Conservation (phyloP, 2,888 invertebrate genomes). For the Ectobius pallidus region DNA sequence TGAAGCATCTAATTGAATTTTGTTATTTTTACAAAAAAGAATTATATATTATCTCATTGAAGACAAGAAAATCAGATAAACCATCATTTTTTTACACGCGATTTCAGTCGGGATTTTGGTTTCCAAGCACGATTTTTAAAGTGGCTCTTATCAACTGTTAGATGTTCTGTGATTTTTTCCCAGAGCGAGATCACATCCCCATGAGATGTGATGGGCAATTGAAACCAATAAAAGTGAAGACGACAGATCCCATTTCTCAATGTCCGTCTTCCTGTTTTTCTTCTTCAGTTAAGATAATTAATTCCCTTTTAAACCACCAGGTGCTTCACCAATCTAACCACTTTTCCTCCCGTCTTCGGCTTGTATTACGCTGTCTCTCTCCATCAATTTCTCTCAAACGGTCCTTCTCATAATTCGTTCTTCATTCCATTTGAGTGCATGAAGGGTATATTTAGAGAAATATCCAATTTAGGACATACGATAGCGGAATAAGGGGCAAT, state of each 20-base stretch:
- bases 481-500: too few relatives aligned
- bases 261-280: conserved; percentile 7
- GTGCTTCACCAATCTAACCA: not conserved
- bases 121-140: not conserved
- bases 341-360: not conserved
- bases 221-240: conserved; percentile 13
- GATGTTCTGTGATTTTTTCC: not conserved
- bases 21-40: too few relatives aligned
- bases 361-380: not conserved
- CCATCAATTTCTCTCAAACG: not conserved
- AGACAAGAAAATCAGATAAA: too few relatives aligned
- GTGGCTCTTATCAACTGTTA: conserved; percentile 19
- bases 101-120: too few relatives aligned
- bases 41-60: too few relatives aligned
- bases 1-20: too few relatives aligned
- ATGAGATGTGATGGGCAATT: conserved; percentile 12
- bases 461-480: too few relatives aligned
- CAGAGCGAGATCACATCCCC: not conserved
- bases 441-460: not conserved
- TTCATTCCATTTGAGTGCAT: not conserved
- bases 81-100: too few relatives aligned
- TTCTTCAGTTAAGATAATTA: conserved; percentile 14
- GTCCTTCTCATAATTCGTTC: not conserved
- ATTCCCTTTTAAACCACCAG: conserved; percentile 24
- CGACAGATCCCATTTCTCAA: conserved; percentile 13